These are phyloP conservation scores for Drosophila colorata DNA, from an alignment of 2,888 invertebrate species.

Conservation along the genomic window DNA sequence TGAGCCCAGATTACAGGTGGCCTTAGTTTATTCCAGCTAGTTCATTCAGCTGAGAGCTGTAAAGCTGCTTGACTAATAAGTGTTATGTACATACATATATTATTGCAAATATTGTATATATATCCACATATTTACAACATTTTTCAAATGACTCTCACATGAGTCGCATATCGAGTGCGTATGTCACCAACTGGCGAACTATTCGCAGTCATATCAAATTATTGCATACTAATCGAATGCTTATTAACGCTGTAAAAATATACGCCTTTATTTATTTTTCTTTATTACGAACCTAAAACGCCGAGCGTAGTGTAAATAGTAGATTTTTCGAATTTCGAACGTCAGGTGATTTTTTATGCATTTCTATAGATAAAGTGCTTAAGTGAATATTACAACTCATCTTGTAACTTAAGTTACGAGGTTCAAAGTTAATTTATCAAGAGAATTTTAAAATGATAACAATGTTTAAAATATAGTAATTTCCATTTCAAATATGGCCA, in stretches of 20 bases:
- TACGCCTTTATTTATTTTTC: not conserved
- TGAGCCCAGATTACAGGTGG: not conserved
- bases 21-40: conserved; percentile 9
- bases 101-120: no score
- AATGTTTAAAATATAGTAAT: no score
- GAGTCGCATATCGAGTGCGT: conserved; percentile 2
- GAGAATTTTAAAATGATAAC: no score
- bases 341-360: conserved; percentile 7
- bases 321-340: conserved; percentile 1
- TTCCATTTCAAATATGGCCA: no score
- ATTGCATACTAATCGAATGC: conserved; percentile 5
- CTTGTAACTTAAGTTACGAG: no score
- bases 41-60: conserved; percentile 8
- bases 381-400: no score
- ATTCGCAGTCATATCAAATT: conserved; percentile 14
- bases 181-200: conserved; percentile 1
- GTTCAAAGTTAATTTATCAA: no score
- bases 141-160: conserved; percentile 1
- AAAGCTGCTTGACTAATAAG: conserved; percentile 1
- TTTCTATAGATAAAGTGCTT: no score
- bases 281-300: conserved; percentile 8
- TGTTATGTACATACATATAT: conserved; percentile 3
- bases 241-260: conserved; percentile 19
- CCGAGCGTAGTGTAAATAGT: conserved; percentile 3
- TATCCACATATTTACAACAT: conserved; percentile 5